Conservation (phyloP, 2,113 vertebrate species). For the Zosterops pallidus region DNA sequence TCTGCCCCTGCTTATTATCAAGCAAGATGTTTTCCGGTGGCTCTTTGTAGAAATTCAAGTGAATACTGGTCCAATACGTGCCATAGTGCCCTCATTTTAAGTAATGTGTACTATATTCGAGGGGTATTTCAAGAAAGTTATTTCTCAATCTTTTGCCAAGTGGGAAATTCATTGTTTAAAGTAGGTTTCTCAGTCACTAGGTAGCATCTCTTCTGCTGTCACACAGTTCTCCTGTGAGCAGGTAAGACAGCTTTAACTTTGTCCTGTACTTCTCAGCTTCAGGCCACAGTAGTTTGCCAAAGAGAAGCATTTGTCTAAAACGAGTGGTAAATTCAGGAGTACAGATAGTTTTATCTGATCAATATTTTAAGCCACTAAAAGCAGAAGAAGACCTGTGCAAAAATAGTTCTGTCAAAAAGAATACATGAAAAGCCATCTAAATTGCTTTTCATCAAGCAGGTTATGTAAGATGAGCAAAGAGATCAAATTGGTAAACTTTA, state of each 20-base stretch:
- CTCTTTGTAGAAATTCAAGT: not conserved
- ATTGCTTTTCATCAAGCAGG: not conserved
- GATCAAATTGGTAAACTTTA: not conserved
- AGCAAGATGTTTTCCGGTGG: not conserved
- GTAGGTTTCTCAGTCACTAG: not conserved
- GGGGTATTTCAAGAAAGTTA: not conserved
- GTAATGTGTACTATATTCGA: not conserved
- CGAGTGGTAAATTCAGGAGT: not conserved
- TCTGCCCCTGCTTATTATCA: not conserved
- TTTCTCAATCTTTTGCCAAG: not conserved
- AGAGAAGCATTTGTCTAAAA: not conserved
- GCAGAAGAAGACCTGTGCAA: not conserved
- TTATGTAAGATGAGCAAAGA: slow-evolving; percentile 38
- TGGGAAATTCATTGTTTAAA: not conserved
- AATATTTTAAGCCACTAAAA: not conserved
- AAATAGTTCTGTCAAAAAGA: not conserved
- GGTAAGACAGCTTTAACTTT: not conserved
- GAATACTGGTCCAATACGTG: not conserved
- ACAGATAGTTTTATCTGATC: not conserved
- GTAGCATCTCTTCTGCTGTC: not conserved
- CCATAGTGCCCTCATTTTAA: not conserved
- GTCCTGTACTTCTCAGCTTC: not conserved
- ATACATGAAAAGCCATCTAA: not conserved
- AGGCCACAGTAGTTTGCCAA: not conserved
- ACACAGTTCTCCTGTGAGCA: not conserved